These are phyloP conservation scores for Epinephelus lanceolatus DNA, from an alignment of 2,113 vertebrate genomes.

Conservation along the genomic window DNA sequence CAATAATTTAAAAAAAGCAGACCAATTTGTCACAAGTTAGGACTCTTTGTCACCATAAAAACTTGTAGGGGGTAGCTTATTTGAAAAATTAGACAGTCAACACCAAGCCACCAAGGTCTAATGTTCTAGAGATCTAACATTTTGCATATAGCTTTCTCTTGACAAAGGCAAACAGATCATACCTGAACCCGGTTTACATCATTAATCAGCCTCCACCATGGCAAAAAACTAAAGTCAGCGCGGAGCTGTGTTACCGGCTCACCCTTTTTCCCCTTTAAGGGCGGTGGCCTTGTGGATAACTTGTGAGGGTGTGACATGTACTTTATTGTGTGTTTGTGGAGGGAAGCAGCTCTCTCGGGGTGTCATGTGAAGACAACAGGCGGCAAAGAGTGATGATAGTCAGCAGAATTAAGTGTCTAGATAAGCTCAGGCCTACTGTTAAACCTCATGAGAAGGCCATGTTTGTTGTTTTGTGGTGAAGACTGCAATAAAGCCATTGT, in stretches of 20 bases:
- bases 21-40: neutral
- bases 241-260: neutral
- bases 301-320: too few relatives aligned
- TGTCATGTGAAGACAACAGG: too few relatives aligned
- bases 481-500: too few relatives aligned
- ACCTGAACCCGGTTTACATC: constrained; percentile 55
- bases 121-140: neutral
- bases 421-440: too few relatives aligned
- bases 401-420: too few relatives aligned
- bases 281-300: too few relatives aligned
- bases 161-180: constrained; percentile 26
- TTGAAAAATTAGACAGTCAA: constrained; percentile 10
- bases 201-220: constrained; percentile 17
- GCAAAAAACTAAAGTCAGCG: constrained; percentile 32
- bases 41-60: constrained; percentile 16
- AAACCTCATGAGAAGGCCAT: too few relatives aligned
- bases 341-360: too few relatives aligned
- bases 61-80: neutral
- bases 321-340: too few relatives aligned
- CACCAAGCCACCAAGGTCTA: neutral
- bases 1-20: neutral
- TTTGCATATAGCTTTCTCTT: neutral
- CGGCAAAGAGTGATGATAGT: too few relatives aligned
- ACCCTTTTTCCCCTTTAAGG: too few relatives aligned
- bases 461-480: too few relatives aligned